Base-by-base conservation (phyloP, 1,140 invertebrate genomes). In the Saccostrea glomerata region DNA sequence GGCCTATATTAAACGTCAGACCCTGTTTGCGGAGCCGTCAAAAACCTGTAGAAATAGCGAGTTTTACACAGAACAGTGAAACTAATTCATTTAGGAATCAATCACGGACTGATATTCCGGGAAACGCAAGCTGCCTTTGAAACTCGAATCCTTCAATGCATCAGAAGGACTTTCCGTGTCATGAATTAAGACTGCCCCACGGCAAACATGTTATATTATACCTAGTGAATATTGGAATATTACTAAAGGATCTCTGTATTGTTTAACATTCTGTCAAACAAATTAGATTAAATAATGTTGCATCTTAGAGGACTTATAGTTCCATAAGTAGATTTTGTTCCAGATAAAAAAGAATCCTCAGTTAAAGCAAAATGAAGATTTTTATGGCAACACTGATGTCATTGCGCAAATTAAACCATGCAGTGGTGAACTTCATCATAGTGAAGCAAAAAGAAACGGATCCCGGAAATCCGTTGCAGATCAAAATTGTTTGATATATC, bases 11-110 rank as follows among this genome's bases (percentile, higher is more conserved):
- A 30, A 77, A 77, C 13, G 70, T 36, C 25, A 36, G 70, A 3
- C 30, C 70, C 11, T 77, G 70, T 36, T 30, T 30, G 25, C 25
- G 23, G 0, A 25, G 15, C 70, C 70, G 58, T 36, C 70, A 23
- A 30, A 12, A 77, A 25, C 70, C 70, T 77, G 23, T 36, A 77
- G 25, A 77, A 77, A 77, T 77, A 77, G 25, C 70, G 30, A 77
- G 70, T 17, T 77, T 30, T 77, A 77, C 70, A 77, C 70, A 30
- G 70, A 77, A 77, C 15, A 77, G 70, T 36, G 70, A 77, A 77
- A 30, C 25, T 77, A 77, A 77, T 77, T 77, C 70, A 77, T 77
- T 77, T 77, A 77, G 25, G 30, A 77, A 77, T 73, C 70, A 73
- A 73, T 77, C 70, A 77, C 70, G 30, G 23, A 13, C 70, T 30